Evolutionary conservation across 64 coral and sea anemone species (phyloP), one percentile per base, ranked within the genome.

Genomic region (Stylophora pistillata): DNA sequence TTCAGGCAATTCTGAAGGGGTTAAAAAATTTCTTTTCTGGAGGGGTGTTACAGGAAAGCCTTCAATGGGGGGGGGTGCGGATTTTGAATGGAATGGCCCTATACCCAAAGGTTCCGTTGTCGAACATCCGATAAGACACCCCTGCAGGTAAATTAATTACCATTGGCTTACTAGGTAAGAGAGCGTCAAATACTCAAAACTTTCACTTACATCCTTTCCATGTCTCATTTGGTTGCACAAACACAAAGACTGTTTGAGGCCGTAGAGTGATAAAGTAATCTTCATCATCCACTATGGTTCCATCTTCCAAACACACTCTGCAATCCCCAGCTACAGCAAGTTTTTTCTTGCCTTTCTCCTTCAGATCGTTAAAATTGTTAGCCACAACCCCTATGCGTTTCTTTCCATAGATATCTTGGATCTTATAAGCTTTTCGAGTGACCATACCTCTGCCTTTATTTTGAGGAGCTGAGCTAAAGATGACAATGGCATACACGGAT

Each of bases 321-420:
- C 61, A 96, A n/a, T 93, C 76, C 37, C 61, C 55, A 16, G 15
- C 21, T 1, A 96, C 20, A 58, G 58, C 81, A 33, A 96, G 57
- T 69, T 74, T 93, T 37, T 90, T 93, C 26, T 31, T 7, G 17
- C 66, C 91, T 41, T 89, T 88, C 13, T 89, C 53, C 58, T 80
- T 89, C 72, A 96, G 56, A 53, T 96, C 95, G 56, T 16, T 13
- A 2, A 96, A 52, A 27, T 57, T 86, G 53, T 33, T 76, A 13
- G 93, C 97, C 32, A 95, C 90, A 74, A 99, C 41, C 30, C 97
- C 97, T 15, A 86, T 84, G 23, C 91, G 74, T 70, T 86, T 88
- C 37, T 62, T 93, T 73, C 90, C 59, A 12, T 82, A 66, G 7
- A 90, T 78, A 73, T 99, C 97, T 89, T 99, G 97, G 16, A 99